Base-by-base conservation (phyloP, 1,140 invertebrate species). In the Zeugodacus cucurbitae region DNA sequence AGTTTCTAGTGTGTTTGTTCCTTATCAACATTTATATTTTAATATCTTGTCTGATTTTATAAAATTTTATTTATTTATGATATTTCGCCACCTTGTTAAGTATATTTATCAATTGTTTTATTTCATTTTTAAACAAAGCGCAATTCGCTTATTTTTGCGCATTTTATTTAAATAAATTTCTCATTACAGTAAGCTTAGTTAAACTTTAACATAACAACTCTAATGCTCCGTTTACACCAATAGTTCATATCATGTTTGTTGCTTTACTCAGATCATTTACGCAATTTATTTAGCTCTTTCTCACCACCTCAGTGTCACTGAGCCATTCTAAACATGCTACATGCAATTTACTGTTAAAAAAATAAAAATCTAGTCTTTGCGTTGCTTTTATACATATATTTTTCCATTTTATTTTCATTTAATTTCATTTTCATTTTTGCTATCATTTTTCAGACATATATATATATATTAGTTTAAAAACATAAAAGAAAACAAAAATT, bases 341-440 rank as follows among this genome's bases (percentile, higher is more conserved):
- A 62, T 62, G 17, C 48, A 22, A 62, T 70, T 34, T 70, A 32
- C 32, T 67, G 14, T 29, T 74, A 44, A 29, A 54, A 54, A 82
- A 48, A 82, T 82, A 48, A 48, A 87, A 57, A 87, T 34, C 29
- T 87, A 58, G 86, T 58, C 86, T 87, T 87, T 58, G 54, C 86
- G 86, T 87, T 87, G 54, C 59, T 48, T 78, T 67, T 78, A 87
- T 87, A 11, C n/a, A 20, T 87, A 44, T 67, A n/a, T 87, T 58
- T 87, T 70, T 44, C 32, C 22, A n/a, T 59, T 59, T 87, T 22
- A 34, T 82, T 82, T 82, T 82, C 10, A 82, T 82, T 29, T 37
- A 29, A 14, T 44, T 54, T 4, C 20, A 54, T 54, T n/a, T n/a
- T n/a, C n/a, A 41, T 54, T 54, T 54, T 54, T 54, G 0, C 48